phyloP scores from a whole-genome alignment of 35 echinoderm and acorn worm genomes.

The Apostichopus japonicus region DNA sequence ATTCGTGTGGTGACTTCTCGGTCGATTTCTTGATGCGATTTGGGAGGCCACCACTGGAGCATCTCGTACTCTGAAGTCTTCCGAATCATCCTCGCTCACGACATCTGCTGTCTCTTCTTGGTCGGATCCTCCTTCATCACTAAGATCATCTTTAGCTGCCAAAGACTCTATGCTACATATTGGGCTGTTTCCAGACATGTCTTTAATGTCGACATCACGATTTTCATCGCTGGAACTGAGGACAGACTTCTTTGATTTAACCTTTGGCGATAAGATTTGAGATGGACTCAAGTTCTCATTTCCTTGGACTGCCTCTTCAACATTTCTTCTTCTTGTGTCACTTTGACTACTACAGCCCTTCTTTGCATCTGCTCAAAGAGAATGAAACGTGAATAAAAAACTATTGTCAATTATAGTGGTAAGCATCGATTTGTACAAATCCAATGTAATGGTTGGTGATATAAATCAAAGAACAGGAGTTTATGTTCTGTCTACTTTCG shows the following conservation, averaged over 20 bases:
- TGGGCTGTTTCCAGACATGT: background rate
- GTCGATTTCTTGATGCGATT: too few relatives aligned
- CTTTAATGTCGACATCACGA: background rate
- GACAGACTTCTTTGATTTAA: background rate
- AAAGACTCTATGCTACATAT: background rate
- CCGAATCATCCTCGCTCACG: background rate
- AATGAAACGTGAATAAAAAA: too few relatives aligned
- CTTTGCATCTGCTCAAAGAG: background rate
- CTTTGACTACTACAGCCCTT: background rate
- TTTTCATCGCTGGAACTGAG: background rate
- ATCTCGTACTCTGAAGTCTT: too few relatives aligned
- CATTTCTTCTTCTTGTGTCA: background rate
- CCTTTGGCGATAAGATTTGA: background rate
- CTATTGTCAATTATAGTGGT: too few relatives aligned
- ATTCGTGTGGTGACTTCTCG: too few relatives aligned
- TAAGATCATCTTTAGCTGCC: background rate
- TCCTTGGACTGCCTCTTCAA: background rate
- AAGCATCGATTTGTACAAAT: too few relatives aligned
- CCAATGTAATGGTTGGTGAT: too few relatives aligned
- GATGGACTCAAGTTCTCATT: background rate
- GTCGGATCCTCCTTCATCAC: background rate
- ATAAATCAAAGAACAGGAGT: too few relatives aligned
- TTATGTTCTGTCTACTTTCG: too few relatives aligned
- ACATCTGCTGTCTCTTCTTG: background rate
- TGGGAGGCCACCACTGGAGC: too few relatives aligned